A percentile compares a stretch with the other conserved stretches of the same genome.
phyloP scores from a whole-genome alignment of 2,888 invertebrate genomes.

The Synanthedon andrenaeformis region DNA sequence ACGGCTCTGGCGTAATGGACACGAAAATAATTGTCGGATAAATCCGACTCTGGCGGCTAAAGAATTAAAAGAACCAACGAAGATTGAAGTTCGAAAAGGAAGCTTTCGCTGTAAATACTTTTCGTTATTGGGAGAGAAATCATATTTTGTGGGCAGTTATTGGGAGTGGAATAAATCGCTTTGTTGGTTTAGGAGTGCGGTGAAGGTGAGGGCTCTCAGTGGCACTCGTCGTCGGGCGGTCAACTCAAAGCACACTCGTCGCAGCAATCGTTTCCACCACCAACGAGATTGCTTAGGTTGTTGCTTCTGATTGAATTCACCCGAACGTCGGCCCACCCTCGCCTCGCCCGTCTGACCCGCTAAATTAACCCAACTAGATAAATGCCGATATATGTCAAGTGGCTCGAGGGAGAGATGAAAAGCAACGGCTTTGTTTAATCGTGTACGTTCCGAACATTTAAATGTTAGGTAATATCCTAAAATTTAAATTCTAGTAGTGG shows the following conservation, averaged over 20 bases:
- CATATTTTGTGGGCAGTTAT: background rate
- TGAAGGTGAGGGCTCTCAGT: constrained; percentile 34
- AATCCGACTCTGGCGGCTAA: too few relatives aligned
- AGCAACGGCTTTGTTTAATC: background rate
- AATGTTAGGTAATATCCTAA: background rate
- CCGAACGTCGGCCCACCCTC: constrained; percentile 19
- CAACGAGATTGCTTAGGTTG: constrained; percentile 58
- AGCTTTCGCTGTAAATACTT: too few relatives aligned
- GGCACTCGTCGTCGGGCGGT: constrained; percentile 36
- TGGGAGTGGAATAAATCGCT: constrained; percentile 20
- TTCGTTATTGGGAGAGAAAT: background rate
- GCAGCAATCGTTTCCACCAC: constrained; percentile 45
- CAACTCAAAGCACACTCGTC: constrained; percentile 52
- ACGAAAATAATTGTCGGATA: too few relatives aligned
- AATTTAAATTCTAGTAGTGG: too few relatives aligned
- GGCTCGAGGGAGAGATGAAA: constrained; percentile 13
- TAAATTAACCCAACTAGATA: constrained; percentile 54
- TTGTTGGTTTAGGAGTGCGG: constrained; percentile 30
- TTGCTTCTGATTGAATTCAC: constrained; percentile 64
- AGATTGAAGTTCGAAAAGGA: too few relatives aligned
- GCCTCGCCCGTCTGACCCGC: constrained; percentile 33
- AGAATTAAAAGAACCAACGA: too few relatives aligned
- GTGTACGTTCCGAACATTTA: background rate
- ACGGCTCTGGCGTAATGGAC: too few relatives aligned
- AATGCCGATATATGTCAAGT: constrained; percentile 50